Percentiles rank a stretch among this genome's conserved stretches.
Conservation (phyloP, 2,888 invertebrate species). For the Vesta saturnalis region DNA sequence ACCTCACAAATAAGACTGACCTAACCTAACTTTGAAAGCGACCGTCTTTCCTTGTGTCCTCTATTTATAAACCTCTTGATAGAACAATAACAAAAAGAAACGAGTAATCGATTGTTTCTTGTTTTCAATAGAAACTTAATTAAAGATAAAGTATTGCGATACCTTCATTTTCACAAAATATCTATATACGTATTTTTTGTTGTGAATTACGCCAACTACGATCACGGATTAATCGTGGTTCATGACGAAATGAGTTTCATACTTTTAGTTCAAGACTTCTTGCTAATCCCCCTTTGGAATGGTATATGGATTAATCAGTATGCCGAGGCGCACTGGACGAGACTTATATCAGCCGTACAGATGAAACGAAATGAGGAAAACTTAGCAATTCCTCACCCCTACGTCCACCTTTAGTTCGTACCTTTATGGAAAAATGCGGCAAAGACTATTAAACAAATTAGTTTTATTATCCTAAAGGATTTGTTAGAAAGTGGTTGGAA, state of each 20-base stretch:
- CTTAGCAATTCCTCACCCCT: constrained; percentile 62
- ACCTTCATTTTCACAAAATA: no score
- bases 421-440: constrained; percentile 47
- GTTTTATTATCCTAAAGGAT: neutral
- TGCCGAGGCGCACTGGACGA: constrained; percentile 57
- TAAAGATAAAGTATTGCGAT: no score
- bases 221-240: constrained; percentile 12
- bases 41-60: neutral
- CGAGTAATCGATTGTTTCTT: constrained; percentile 1
- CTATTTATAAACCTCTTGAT: constrained; percentile 1
- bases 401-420: constrained; percentile 42
- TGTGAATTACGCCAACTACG: no score
- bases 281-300: constrained; percentile 40
- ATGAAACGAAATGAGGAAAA: constrained; percentile 63
- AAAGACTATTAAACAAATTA: constrained; percentile 31
- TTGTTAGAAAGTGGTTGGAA: no score
- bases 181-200: neutral
- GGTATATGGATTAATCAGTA: constrained; percentile 59
- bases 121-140: neutral
- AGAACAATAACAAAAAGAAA: neutral
- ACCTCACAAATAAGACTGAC: constrained; percentile 1
- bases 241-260: constrained; percentile 36
- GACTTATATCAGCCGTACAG: constrained; percentile 62
- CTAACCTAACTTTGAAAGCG: neutral
- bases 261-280: constrained; percentile 35